Conservation (phyloP, 2,113 vertebrate species). For the Todiramphus chloris region DNA sequence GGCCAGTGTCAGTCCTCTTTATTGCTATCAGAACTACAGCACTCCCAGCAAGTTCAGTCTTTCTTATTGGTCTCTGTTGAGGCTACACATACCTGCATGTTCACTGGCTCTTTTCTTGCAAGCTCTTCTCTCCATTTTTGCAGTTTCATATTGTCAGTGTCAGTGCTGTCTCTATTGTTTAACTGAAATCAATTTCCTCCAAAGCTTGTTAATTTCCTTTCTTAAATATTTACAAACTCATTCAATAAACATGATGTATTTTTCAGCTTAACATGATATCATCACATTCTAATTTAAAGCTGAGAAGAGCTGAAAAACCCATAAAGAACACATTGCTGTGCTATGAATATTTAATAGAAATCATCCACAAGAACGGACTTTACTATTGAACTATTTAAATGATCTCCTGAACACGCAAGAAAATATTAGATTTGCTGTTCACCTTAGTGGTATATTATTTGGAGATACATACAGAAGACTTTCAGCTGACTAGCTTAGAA, state of each 20-base stretch:
- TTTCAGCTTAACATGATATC: neutral
- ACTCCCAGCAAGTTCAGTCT: neutral
- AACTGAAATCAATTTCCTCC: neutral
- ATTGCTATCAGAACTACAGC: neutral
- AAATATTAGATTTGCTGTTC: neutral
- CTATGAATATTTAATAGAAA: constrained; percentile 37
- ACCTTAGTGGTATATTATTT: neutral
- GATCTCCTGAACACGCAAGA: neutral
- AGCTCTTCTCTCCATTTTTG: neutral
- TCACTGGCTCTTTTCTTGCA: neutral
- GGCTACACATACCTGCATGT: neutral
- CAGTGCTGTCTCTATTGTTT: neutral
- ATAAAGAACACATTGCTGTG: neutral
- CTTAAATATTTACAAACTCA: neutral
- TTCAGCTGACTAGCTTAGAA: neutral
- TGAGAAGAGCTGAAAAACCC: neutral
- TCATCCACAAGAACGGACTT: neutral
- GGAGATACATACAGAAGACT: neutral
- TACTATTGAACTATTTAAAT: neutral
- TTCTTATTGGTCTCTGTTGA: neutral
- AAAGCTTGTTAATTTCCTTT: neutral
- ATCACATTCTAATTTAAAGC: neutral
- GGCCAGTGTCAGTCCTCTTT: neutral
- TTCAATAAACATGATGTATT: neutral
- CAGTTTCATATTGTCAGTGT: neutral